Base-by-base conservation (phyloP, 2,888 invertebrate species). In the Cephus pygmeus region DNA sequence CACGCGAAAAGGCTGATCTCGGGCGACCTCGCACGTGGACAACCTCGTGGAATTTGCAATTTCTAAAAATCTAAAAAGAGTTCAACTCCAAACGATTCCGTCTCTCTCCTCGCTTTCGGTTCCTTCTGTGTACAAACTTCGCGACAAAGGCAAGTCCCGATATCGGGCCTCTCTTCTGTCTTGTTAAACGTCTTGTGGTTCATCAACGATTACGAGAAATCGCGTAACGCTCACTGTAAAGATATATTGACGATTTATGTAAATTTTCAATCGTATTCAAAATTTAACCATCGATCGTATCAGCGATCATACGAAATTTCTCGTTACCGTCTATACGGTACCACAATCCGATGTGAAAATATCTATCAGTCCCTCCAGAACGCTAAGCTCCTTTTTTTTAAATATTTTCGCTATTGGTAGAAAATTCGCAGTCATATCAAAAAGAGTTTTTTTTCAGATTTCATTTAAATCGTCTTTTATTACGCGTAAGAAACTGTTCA, bases 351-450 rank as follows among this genome's bases (percentile, higher is more conserved):
- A 56, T 56, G 56, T 56, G 56, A 75, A 82, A 81, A 79, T 79
- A 80, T 80, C 79, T 81, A 83, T 56, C 79, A 82, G 83, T 84
- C 80, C 78, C 79, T 83, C 78, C 81, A 82, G 81, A 83, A 83
- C 79, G 78, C 81, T 83, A 85, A 81, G 81, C 81, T 82, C 74
- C 76, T 77, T 77, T 79, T 40, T 40, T 40, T 56, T 2, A 1
- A 15, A 23, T 23, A 23, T 56, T 71, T 83, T 80, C 80, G 82
- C 82, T 83, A 79, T 83, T 56, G 87, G 86, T 90, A 90, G 88
- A 91, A 90, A 90, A 91, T 87, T 88, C 87, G 86, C 85, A 84
- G 87, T 89, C 85, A 88, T 90, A 90, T 90, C 88, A 90, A 90
- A 90, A 91, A 87, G 84, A 87, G 84, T 74, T 33, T 40, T 75